Evolutionary conservation across 2,113 vertebrate species (phyloP).

Genomic region (Puma concolor): DNA sequence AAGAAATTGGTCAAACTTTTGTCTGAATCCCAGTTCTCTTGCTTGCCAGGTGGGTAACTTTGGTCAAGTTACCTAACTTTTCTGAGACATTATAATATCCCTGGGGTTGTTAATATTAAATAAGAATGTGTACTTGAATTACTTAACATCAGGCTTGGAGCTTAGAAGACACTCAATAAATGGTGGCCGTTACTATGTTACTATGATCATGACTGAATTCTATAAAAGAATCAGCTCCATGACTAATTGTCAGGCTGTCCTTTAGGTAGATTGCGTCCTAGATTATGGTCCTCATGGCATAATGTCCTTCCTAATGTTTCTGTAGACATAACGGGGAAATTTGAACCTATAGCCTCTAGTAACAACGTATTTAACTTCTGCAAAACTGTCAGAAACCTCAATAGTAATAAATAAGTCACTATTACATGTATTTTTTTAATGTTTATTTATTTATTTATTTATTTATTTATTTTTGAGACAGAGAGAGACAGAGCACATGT

Average conservation of each 20-base stretch:
- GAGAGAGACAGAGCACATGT: no score
- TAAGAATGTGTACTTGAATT: neutral
- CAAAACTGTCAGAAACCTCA: conserved; percentile 1
- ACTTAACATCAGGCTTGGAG: neutral
- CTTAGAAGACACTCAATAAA: neutral
- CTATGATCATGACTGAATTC: neutral
- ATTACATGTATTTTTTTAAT: neutral
- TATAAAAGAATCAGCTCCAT: neutral
- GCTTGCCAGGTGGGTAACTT: neutral
- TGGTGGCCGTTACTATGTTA: neutral
- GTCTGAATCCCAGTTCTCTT: neutral
- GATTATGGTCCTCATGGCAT: neutral
- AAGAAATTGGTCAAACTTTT: conserved; percentile 83
- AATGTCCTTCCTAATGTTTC: neutral
- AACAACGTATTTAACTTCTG: neutral
- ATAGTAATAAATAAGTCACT: neutral
- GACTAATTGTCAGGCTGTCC: neutral
- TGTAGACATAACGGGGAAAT: neutral
- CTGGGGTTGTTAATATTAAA: neutral
- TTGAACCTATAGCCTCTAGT: neutral
- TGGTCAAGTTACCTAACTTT: conserved; percentile 5
- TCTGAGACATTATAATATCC: neutral
- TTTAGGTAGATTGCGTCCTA: neutral
- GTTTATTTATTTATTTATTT: no score
- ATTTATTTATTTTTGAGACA: no score